These are phyloP conservation scores for Spodoptera exigua DNA, from an alignment of 2,888 invertebrate species.

Conservation along the genomic window DNA sequence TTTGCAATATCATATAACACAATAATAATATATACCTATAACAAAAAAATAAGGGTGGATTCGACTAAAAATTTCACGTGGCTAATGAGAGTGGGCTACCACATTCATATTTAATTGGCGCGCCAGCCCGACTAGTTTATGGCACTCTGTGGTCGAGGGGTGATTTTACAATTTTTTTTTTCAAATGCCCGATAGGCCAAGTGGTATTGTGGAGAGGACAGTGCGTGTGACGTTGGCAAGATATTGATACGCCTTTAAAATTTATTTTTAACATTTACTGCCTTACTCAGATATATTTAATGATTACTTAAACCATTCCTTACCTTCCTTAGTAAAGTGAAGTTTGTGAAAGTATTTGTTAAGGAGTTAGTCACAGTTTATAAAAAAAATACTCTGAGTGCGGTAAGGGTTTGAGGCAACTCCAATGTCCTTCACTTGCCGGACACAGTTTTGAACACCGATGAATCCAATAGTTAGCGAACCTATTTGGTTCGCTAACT, in stretches of 20 bases:
- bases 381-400: too few species aligned
- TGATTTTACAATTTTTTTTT: constrained; percentile 86
- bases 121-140: constrained; percentile 78
- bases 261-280: too few species aligned
- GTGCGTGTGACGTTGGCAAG: constrained; percentile 61
- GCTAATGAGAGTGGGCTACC: constrained; percentile 76
- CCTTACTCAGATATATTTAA: too few species aligned
- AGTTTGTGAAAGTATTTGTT: too few species aligned
- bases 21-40: constrained; percentile 53
- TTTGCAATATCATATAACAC: constrained; percentile 60
- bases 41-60: constrained; percentile 49
- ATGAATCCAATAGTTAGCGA: too few species aligned
- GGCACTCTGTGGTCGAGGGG: constrained; percentile 79
- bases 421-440: too few species aligned
- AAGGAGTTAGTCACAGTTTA: too few species aligned
- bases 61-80: constrained; percentile 70
- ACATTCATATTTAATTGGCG: constrained; percentile 87
- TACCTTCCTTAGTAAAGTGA: too few species aligned
- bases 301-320: too few species aligned
- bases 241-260: constrained; percentile 37
- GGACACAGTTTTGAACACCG: too few species aligned
- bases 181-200: constrained; percentile 83
- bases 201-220: constrained; percentile 87
- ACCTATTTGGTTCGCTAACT: too few species aligned
- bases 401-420: too few species aligned